Conservation (phyloP, 2,888 invertebrate genomes). For the Eulithis prunata region DNA sequence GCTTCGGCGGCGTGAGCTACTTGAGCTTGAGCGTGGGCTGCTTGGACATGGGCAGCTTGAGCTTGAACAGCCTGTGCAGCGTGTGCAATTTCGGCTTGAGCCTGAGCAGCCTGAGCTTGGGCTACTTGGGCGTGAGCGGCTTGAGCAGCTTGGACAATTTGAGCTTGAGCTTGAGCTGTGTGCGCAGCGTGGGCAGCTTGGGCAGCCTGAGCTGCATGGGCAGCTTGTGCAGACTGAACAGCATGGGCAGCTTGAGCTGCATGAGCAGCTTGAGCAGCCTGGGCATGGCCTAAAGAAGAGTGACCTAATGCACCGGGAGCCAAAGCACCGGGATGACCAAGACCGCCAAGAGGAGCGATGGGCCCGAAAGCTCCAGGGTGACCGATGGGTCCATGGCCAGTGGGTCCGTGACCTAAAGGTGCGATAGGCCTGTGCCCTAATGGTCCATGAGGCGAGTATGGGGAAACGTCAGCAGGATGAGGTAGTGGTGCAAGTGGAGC, state of each 20-base stretch:
- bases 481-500: slow-evolving; percentile 19
- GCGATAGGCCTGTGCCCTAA: slow-evolving; percentile 6
- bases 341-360: slow-evolving; percentile 9
- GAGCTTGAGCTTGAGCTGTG: slow-evolving; percentile 33
- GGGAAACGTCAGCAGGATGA: slow-evolving; percentile 11
- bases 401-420: slow-evolving; percentile 36
- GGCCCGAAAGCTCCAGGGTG: slow-evolving; percentile 23
- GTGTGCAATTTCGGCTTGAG: slow-evolving; percentile 23
- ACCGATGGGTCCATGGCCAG: slow-evolving; percentile 33
- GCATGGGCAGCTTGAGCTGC: slow-evolving; percentile 33
- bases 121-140: slow-evolving; percentile 22
- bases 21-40: slow-evolving; percentile 26
- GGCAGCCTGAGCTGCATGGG: slow-evolving; percentile 37
- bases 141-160: slow-evolving; percentile 29
- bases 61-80: slow-evolving; percentile 31
- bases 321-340: slow-evolving; percentile 25
- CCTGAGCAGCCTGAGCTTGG: slow-evolving; percentile 27
- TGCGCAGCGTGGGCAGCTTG: slow-evolving; percentile 32
- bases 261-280: slow-evolving; percentile 36
- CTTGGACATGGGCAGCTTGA: slow-evolving; percentile 37
- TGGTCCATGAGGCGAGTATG: slow-evolving; percentile 20
- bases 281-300: slow-evolving; percentile 34
- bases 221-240: slow-evolving; percentile 36
- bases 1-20: slow-evolving; percentile 31
- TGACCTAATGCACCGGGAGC: slow-evolving; percentile 23